These are phyloP conservation scores for Drosophila bunnanda DNA, from an alignment of 2,888 invertebrate genomes.

Conservation along the genomic window DNA sequence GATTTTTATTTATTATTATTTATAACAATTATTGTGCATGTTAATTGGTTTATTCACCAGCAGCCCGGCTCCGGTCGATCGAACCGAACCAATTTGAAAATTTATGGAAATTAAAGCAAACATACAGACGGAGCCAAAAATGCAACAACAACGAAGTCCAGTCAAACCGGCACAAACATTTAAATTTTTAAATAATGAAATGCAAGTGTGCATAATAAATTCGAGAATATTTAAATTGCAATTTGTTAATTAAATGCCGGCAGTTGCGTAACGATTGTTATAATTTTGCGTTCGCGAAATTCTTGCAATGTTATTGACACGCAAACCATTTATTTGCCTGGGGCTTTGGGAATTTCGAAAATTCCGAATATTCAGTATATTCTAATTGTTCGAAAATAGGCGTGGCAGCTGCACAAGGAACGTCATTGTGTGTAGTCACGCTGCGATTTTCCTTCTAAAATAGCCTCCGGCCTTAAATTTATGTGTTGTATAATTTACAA, in stretches of 20 bases:
- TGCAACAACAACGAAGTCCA: constrained; percentile 13
- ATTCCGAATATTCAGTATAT: constrained; percentile 36
- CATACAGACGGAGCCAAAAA: constrained; percentile 24
- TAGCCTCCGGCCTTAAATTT: constrained; percentile 69
- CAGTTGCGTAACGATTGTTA: constrained; percentile 64
- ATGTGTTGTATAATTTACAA: constrained; percentile 59
- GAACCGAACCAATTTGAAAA: constrained; percentile 51
- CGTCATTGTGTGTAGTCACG: constrained; percentile 57
- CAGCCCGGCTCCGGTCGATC: constrained; percentile 22
- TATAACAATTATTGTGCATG: constrained; percentile 54
- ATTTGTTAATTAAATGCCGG: constrained; percentile 58
- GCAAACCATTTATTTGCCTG: constrained; percentile 17
- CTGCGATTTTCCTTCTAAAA: constrained; percentile 67
- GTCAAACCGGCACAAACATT: constrained; percentile 37
- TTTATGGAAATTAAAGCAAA: constrained; percentile 44
- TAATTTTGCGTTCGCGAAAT: constrained; percentile 27
- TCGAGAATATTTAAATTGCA: constrained; percentile 43
- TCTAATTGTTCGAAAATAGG: constrained; percentile 39
- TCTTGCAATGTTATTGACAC: constrained; percentile 50
- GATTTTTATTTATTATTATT: constrained; percentile 30
- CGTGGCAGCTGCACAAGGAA: constrained; percentile 29
- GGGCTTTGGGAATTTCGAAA: constrained; percentile 19
- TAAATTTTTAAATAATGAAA: constrained; percentile 37
- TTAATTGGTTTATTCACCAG: constrained; percentile 75
- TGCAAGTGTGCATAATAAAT: constrained; percentile 45